Percentiles rank a stretch among this genome's conserved stretches.
phyloP scores from a whole-genome alignment of 2,888 invertebrate genomes.

The Phyto melanocephala region DNA sequence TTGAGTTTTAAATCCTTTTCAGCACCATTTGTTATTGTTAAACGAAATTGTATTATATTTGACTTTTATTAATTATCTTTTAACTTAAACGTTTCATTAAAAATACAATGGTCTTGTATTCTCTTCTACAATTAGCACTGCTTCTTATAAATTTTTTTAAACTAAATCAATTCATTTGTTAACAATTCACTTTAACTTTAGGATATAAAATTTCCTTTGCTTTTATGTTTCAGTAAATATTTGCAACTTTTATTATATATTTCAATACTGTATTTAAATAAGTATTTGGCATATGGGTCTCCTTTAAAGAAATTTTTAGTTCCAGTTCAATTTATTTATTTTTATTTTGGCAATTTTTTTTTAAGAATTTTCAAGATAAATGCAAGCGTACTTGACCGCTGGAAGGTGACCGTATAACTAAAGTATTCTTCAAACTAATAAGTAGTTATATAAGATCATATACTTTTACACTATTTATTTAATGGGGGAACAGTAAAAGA shows the following conservation, averaged over 20 bases:
- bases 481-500: slow-evolving; percentile 45
- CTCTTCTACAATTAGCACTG: slow-evolving; percentile 7
- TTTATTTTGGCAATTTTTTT: slow-evolving; percentile 32
- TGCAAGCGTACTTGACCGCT: slow-evolving; percentile 78
- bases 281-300: slow-evolving; percentile 10
- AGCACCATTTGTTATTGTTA: slow-evolving; percentile 31
- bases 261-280: neutral
- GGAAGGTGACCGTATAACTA: slow-evolving; percentile 79
- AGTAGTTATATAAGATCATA: slow-evolving; percentile 78
- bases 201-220: slow-evolving; percentile 40
- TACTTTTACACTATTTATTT: slow-evolving; percentile 70
- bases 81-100: slow-evolving; percentile 35
- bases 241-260: neutral
- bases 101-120: slow-evolving; percentile 33
- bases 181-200: slow-evolving; percentile 4
- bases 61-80: too few relatives aligned
- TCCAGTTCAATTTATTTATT: slow-evolving; percentile 14
- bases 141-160: slow-evolving; percentile 6
- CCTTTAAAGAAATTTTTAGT: slow-evolving; percentile 42
- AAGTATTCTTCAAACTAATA: slow-evolving; percentile 76
- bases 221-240: neutral
- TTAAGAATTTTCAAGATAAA: slow-evolving; percentile 63
- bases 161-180: slow-evolving; percentile 8
- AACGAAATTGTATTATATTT: slow-evolving; percentile 25
- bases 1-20: slow-evolving; percentile 25